Conservation (phyloP, 2,113 vertebrate genomes). For the Zosterops borbonicus region DNA sequence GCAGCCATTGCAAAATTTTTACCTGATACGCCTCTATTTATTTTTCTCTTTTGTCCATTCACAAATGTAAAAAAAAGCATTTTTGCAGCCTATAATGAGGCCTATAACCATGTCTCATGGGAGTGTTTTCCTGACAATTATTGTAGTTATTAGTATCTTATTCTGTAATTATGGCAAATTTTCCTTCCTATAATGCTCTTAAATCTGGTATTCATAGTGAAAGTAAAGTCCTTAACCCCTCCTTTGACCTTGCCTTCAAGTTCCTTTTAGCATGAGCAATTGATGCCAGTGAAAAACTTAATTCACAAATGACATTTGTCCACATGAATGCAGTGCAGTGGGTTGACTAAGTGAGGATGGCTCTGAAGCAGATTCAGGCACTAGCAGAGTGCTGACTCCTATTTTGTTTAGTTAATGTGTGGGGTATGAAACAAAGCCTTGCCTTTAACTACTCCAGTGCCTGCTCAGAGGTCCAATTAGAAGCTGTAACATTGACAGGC, state of each 20-base stretch:
- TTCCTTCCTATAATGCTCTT: not conserved
- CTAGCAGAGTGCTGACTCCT: not conserved
- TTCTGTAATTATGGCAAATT: not conserved
- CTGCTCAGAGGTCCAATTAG: not conserved
- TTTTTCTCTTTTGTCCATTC: not conserved
- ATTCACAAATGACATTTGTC: not conserved
- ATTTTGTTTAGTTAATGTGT: not conserved
- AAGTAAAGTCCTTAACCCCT: not conserved
- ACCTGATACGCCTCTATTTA: not conserved
- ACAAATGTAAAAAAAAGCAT: not conserved
- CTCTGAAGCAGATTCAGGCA: not conserved
- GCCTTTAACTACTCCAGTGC: not conserved
- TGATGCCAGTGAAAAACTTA: not conserved
- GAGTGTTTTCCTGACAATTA: not conserved
- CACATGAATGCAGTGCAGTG: not conserved
- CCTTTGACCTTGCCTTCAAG: not conserved
- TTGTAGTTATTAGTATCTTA: not conserved
- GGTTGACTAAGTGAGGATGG: not conserved
- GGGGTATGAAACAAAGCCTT: not conserved
- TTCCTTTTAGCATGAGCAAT: not conserved
- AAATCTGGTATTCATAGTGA: not conserved
- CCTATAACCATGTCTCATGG: not conserved
- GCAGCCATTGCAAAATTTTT: not conserved
- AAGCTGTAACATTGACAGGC: not conserved
- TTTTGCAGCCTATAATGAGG: not conserved